Evolutionary conservation across 2,888 invertebrate genomes (phyloP).

Genomic region (Schrankia costaestrigalis): DNA sequence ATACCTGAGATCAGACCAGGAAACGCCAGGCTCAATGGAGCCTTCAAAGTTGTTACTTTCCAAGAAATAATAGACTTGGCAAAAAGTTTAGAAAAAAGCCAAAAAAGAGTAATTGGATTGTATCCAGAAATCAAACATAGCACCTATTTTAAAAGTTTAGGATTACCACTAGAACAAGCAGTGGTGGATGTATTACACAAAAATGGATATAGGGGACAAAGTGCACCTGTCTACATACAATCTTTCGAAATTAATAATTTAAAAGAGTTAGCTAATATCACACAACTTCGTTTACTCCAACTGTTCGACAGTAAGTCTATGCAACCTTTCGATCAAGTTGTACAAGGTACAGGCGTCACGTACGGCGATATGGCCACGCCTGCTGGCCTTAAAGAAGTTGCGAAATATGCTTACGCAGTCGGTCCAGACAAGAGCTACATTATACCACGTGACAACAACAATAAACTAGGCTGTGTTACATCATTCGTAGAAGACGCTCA

Average conservation of each 20-base stretch:
- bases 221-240: constrained; percentile 64
- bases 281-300: constrained; percentile 57
- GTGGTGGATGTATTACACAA: constrained; percentile 53
- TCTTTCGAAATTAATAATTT: constrained; percentile 69
- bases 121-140: constrained; percentile 71
- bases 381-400: constrained; percentile 57
- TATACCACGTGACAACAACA: constrained; percentile 55
- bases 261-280: constrained; percentile 57
- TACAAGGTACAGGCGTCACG: constrained; percentile 47
- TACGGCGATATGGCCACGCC: constrained; percentile 63
- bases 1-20: constrained; percentile 59
- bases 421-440: constrained; percentile 68
- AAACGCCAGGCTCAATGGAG: constrained; percentile 58
- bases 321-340: constrained; percentile 56
- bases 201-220: constrained; percentile 52
- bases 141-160: constrained; percentile 53
- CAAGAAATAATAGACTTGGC: constrained; percentile 67
- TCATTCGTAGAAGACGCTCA: constrained; percentile 63
- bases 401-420: constrained; percentile 63
- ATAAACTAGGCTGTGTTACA: constrained; percentile 50
- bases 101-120: constrained; percentile 58
- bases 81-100: constrained; percentile 55
- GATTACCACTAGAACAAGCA: constrained; percentile 56
- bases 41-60: constrained; percentile 58
- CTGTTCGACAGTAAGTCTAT: constrained; percentile 42